Percentiles rank a stretch among this genome's conserved stretches.
Evolutionary conservation across 2,797 vertebrate species (phyloP).

Genomic region (Odontamblyopus rebecca): DNA sequence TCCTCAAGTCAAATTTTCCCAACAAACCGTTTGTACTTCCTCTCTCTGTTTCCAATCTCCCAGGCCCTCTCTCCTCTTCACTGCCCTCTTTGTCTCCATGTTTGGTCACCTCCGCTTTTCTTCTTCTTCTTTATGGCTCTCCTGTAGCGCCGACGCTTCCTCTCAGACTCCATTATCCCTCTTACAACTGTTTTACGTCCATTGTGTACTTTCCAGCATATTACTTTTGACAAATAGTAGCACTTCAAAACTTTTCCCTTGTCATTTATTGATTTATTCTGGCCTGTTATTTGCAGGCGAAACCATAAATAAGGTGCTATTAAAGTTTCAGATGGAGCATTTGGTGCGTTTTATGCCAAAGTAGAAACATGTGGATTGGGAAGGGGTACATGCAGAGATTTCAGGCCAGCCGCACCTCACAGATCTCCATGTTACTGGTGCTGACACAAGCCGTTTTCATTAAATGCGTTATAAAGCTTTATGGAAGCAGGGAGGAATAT

Average conservation of each 20-base stretch:
- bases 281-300: background rate
- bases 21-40: background rate
- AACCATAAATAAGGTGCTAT: background rate
- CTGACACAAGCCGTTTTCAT: slow-evolving; percentile 11
- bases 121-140: slow-evolving; percentile 7
- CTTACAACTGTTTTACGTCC: slow-evolving; percentile 14
- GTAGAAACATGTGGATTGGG: slow-evolving; percentile 29
- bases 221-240: slow-evolving; percentile 16
- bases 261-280: slow-evolving; percentile 7
- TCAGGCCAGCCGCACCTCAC: background rate
- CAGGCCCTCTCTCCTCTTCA: background rate
- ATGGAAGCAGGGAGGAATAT: slow-evolving; percentile 1
- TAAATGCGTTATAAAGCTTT: background rate
- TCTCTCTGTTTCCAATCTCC: slow-evolving; percentile 10
- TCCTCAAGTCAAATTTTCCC: background rate
- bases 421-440: background rate
- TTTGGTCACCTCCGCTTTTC: slow-evolving; percentile 5
- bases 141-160: background rate
- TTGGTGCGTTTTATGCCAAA: slow-evolving; percentile 17
- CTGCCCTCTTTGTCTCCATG: slow-evolving; percentile 13
- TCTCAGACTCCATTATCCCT: background rate
- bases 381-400: slow-evolving; percentile 17
- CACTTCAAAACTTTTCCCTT: background rate
- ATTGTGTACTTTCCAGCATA: slow-evolving; percentile 6
- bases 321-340: background rate